phyloP scores from a whole-genome alignment of 1,140 invertebrate species.

The Drosophila ananassae region DNA sequence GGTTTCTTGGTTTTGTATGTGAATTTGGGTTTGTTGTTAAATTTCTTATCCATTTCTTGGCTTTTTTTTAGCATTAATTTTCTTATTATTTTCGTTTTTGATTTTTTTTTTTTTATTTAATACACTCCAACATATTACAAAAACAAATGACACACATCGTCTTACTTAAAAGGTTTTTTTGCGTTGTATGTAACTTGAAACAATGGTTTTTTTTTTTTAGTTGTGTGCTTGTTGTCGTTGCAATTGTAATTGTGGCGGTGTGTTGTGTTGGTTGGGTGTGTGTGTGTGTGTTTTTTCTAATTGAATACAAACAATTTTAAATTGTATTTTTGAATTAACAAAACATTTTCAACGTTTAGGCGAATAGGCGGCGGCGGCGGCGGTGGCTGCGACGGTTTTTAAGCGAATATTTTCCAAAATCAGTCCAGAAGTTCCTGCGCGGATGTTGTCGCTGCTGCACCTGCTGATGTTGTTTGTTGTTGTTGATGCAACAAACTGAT shows the following conservation, averaged over 20 bases:
- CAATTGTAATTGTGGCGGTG: slow-evolving; percentile 13
- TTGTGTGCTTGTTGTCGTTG: slow-evolving; percentile 60
- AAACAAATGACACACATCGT: slow-evolving; percentile 66
- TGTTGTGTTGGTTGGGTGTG: too few species aligned
- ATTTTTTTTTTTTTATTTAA: slow-evolving; percentile 49
- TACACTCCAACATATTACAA: slow-evolving; percentile 70
- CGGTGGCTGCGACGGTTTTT: too few species aligned
- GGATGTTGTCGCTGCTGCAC: slow-evolving; percentile 3
- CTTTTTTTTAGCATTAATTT: slow-evolving; percentile 5
- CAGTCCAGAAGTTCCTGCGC: slow-evolving; percentile 5
- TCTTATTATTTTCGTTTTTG: slow-evolving; percentile 21
- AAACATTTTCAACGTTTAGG: slow-evolving; percentile 43
- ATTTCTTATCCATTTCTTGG: slow-evolving; percentile 27
- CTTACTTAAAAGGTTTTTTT: slow-evolving; percentile 55
- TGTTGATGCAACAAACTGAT: slow-evolving; percentile 9
- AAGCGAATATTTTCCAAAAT: not conserved
- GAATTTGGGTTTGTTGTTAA: slow-evolving; percentile 18
- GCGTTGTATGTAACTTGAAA: slow-evolving; percentile 55
- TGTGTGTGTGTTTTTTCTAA: slow-evolving; percentile 29
- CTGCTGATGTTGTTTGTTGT: slow-evolving; percentile 1
- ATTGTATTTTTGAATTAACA: slow-evolving; percentile 46
- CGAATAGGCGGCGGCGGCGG: slow-evolving; percentile 6
- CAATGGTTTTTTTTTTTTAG: slow-evolving; percentile 44
- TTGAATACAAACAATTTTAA: slow-evolving; percentile 59
- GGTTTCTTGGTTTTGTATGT: slow-evolving; percentile 42